These are phyloP conservation scores for Phalloptychus januarius DNA, from an alignment of 2,797 vertebrate species.

Conservation along the genomic window DNA sequence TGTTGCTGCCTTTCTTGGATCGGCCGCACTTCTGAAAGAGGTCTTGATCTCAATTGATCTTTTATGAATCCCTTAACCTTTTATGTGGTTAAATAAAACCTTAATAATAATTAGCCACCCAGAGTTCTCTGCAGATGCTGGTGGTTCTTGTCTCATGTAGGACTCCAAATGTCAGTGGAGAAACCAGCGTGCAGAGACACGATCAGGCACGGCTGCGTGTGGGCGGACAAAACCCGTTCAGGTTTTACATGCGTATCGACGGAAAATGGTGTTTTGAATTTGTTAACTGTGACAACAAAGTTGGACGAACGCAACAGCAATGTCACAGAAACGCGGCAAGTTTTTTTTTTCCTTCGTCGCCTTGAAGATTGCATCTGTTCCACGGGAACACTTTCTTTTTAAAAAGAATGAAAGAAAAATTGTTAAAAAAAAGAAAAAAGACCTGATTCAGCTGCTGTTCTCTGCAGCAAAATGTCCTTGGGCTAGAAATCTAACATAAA, in stretches of 20 bases:
- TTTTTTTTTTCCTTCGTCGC: not conserved
- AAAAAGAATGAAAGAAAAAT: not conserved
- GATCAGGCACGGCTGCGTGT: constrained; percentile 13
- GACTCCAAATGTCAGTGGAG: not conserved
- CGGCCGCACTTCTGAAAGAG: not conserved
- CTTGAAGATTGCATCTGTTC: not conserved
- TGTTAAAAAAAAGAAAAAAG: not conserved
- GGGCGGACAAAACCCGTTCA: not conserved
- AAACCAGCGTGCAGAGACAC: constrained; percentile 12
- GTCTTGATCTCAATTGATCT: not conserved
- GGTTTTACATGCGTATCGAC: not conserved
- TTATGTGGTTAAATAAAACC: not conserved
- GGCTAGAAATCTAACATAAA: not conserved
- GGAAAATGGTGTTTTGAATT: not conserved
- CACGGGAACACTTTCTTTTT: not conserved
- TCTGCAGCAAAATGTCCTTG: not conserved
- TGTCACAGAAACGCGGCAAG: not conserved
- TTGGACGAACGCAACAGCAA: not conserved
- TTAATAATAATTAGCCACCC: not conserved
- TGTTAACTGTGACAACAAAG: not conserved
- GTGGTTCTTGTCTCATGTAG: constrained; percentile 21
- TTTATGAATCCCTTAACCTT: too few species aligned
- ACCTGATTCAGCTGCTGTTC: not conserved
- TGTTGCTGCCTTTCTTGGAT: not conserved
- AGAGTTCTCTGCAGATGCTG: not conserved